Evolutionary conservation across 2,113 vertebrate genomes (phyloP), one percentile per base, ranked within the genome.

Genomic region (Pica pica): DNA sequence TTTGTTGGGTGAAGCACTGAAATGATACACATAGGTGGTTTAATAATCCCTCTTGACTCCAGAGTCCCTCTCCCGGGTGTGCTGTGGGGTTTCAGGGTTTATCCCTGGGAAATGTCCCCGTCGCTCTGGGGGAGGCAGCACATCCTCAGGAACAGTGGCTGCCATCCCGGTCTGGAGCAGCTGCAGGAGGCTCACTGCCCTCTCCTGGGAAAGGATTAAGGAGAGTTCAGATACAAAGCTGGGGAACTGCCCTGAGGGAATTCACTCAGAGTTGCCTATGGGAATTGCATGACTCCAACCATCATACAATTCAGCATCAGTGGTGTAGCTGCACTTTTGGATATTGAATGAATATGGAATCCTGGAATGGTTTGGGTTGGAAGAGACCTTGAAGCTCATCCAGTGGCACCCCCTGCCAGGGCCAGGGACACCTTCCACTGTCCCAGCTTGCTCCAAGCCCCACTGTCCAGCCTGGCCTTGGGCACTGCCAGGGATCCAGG

Each of bases 111-210:
- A 60, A 33, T 56, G 50, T 22, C 52, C 11, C 5, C 1, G 9
- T 22, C 4, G n/a, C 68, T 83, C 89, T 4, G 35, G 6, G 26
- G 89, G 88, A 59, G 93, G 91, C 91, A 95, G 90, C 83, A 83
- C 27, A 13, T 11, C 19, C 93, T 74, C 61, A 55, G 18, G 3
- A 65, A 42, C 13, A 5, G 70, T 0, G 16, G n/a, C 68, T 49
- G 9, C 52, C 59, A 24, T 10, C 11, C 19, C 1, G 2, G 3
- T 19, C 6, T 2, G 17, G 18, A 35, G 5, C 24, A 24, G 56
- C n/a, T 22, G 53, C 50, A 22, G 50, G 37, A 69, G 7, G 3
- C 17, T 46, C 67, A 11, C 59, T 77, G 89, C 64, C 64, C 89
- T 70, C 87, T 50, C 35, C 41, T 53, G 49, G 64, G 44, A 76